Evolutionary conservation across 2,888 invertebrate genomes (phyloP), one percentile per base, ranked within the genome.

Genomic region (Drosophila melanosoma): DNA sequence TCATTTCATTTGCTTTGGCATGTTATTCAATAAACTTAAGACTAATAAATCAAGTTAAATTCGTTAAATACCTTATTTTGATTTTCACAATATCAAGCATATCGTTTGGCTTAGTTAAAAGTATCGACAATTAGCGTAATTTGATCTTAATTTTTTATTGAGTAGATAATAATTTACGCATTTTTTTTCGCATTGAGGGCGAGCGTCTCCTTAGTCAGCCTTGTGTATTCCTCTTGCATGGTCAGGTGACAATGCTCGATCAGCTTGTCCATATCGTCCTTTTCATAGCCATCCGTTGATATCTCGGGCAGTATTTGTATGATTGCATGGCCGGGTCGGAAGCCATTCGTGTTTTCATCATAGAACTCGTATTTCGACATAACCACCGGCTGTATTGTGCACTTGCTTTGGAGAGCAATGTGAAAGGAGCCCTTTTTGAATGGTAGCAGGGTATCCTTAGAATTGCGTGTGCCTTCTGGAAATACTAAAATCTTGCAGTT

Each of bases 391-490:
- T 98, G 96, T 74, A 99, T 96, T 6, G 98, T 97, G 70, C 97
- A 95, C 90, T 95, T 95, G 7, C 97, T 96, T 79, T 96, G 95
- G 75, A 98, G 94, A 0, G 99, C 99, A 76, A 99, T 95, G 93
- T 98, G 98, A 94, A 99, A 99, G 5, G 98, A 98, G 11, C 99
- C 99, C 92, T 99, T 99, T 92, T 99, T 98, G 93, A 99, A 98
- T 2, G 98, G 97, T 83, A 98, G 93, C 87, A 99, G 93, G 33
- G 95, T 95, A 36, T 96, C 96, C 62, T 95, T 95, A n/a, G 95
- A 94, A 91, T 96, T 96, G 74, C 99, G 94, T 10, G 98, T 98
- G 20, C 99, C 99, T 94, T 99, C 99, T 0, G 99, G 98, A 92
- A 98, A 99, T 73, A 99, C 95, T 91, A 97, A 94, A 59, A 99